phyloP scores from a whole-genome alignment of 2,888 invertebrate species.

The Chrysopilus asiliformis region DNA sequence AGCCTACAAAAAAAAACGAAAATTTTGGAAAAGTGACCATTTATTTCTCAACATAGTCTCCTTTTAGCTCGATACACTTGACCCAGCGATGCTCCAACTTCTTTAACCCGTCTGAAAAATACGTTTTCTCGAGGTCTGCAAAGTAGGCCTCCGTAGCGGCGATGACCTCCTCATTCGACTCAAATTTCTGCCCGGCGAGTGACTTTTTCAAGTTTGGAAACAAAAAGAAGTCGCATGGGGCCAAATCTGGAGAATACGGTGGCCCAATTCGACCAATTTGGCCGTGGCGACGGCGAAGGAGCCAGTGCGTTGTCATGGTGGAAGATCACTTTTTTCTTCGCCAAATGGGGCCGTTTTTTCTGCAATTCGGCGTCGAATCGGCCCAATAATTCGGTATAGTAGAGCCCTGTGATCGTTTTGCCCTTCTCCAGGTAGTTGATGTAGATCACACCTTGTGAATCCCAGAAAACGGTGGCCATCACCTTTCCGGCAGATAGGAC shows the following conservation, averaged over 20 bases:
- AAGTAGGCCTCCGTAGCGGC: not conserved
- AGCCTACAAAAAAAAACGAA: not conserved
- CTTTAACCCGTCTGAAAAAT: not conserved
- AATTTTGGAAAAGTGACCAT: not conserved
- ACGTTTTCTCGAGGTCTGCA: not conserved
- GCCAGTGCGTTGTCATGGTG: not conserved
- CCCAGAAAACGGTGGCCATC: slow-evolving; percentile 6
- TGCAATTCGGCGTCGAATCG: not conserved
- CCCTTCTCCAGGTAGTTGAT: slow-evolving; percentile 5
- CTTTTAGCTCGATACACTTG: not conserved
- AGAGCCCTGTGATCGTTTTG: slow-evolving; percentile 5
- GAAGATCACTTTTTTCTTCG: not conserved
- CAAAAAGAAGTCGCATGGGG: not conserved
- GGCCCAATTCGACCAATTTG: not conserved
- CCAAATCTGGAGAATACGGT: not conserved
- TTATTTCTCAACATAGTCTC: not conserved
- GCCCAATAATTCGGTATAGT: slow-evolving; percentile 2
- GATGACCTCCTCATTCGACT: not conserved
- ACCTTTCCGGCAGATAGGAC: slow-evolving; percentile 5
- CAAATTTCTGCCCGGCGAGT: not conserved
- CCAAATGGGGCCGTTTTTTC: not conserved
- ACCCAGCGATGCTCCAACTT: not conserved
- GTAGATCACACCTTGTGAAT: slow-evolving; percentile 6
- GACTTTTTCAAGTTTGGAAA: not conserved
- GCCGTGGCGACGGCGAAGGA: not conserved